Percentiles rank a stretch among this genome's conserved stretches.
phyloP scores from a whole-genome alignment of 2,113 vertebrate genomes.

The Oncorhynchus gorbuscha region DNA sequence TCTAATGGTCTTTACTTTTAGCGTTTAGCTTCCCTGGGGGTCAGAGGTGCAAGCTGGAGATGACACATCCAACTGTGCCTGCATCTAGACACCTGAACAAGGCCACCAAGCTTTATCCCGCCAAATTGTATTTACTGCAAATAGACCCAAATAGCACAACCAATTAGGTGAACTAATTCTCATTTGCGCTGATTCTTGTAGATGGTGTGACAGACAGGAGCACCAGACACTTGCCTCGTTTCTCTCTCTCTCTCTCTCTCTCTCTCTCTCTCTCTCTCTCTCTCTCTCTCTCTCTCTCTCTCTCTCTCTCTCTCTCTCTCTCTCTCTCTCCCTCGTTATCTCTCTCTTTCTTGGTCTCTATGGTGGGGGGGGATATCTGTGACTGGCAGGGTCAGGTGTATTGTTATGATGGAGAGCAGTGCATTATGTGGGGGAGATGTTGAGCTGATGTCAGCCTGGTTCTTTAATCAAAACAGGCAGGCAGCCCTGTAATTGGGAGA shows the following conservation, averaged over 20 bases:
- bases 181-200: conserved; percentile 49
- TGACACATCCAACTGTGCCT: conserved; percentile 7
- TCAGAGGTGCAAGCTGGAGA: conserved; percentile 12
- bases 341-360: too few species aligned
- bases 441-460: conserved; percentile 37
- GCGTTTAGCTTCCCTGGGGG: neutral
- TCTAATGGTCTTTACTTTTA: neutral
- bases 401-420: conserved; percentile 22
- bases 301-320: too few species aligned
- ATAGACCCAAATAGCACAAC: conserved; percentile 53
- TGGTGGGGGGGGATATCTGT: neutral
- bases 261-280: too few species aligned
- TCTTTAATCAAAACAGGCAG: conserved; percentile 59
- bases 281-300: too few species aligned
- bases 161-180: conserved; percentile 58
- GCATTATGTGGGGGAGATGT: conserved; percentile 32
- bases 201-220: conserved; percentile 40
- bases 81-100: conserved; percentile 31
- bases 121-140: conserved; percentile 54
- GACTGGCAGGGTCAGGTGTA: conserved; percentile 36
- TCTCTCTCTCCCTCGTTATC: too few species aligned
- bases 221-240: conserved; percentile 33
- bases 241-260: too few species aligned
- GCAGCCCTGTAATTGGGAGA: conserved; percentile 65
- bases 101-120: conserved; percentile 29